Base-by-base conservation (phyloP, 92 coral and sea anemone species). In the Umimayanthus chanpuru region DNA sequence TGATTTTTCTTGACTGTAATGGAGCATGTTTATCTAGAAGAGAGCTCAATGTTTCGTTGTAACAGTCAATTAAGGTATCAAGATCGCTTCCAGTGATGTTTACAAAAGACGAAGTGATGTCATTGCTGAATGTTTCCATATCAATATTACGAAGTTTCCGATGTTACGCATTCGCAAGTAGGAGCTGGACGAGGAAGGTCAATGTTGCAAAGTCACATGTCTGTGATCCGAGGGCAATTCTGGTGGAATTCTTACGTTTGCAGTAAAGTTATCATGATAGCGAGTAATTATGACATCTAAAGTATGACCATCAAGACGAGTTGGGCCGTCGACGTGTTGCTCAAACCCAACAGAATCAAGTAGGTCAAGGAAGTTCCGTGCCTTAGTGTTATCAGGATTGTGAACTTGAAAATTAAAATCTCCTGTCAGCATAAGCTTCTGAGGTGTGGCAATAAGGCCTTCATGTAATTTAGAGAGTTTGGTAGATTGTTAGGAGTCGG, bases 1-100 rank as follows among this genome's bases (percentile, higher is more conserved):
- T 56, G 66, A 56, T 78, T 78, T 78, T 61, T 78, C 82, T 78
- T 78, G 82, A 78, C 82, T 39, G 82, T 39, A 78, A 78, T 78
- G 82, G 82, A 78, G 82, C 50, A 78, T 78, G 58, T 38, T 78
- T 76, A 50, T 76, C 53, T 41, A 77, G 0, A 77, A 77, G 81
- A 2, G 29, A 77, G 53, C 84, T 4, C 66, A 39, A 43, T 79
- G 65, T 79, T 65, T 79, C 84, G 36, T 79, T 79, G 66, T 47
- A 79, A 9, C 32, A 38, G 65, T 79, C 65, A 41, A 79, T 47
- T 64, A 41, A 47, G 65, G 30, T 79, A 38, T 79, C 65, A 29
- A 79, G 83, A 41, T 79, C 83, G 30, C 81, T 77, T 77, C 81
- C 81, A 15, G 43, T 55, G 56, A 77, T 44, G 47, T 30, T 77